Conservation (phyloP, 2,888 invertebrate species). For the Synergus gifuensis region DNA sequence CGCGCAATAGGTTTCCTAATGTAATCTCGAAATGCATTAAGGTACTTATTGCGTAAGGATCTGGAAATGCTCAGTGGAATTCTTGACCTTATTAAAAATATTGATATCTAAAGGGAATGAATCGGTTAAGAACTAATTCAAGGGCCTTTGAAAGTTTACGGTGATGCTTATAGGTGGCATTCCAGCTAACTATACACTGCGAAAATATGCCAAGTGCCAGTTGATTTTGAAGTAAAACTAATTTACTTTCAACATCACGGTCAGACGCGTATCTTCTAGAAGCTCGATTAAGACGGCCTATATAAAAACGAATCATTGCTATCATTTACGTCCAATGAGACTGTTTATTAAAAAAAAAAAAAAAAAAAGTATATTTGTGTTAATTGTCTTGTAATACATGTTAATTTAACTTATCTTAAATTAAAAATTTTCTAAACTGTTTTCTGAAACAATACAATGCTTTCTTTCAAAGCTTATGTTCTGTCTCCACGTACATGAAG, state of each 20-base stretch:
- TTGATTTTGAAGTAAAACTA: constrained; percentile 14
- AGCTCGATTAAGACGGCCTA: constrained; percentile 7
- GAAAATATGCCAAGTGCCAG: constrained; percentile 3
- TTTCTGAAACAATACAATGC: constrained; percentile 13
- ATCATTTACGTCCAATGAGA: background rate
- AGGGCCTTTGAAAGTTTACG: constrained; percentile 13
- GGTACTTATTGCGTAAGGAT: background rate
- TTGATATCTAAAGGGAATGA: constrained; percentile 7
- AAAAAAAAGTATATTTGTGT: constrained; percentile 20
- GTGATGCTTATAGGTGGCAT: background rate
- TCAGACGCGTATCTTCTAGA: background rate
- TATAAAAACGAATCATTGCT: constrained; percentile 13
- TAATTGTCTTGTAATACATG: constrained; percentile 35
- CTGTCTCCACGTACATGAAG: constrained; percentile 25
- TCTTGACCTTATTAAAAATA: constrained; percentile 11
- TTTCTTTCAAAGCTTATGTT: constrained; percentile 23
- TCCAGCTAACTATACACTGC: constrained; percentile 31
- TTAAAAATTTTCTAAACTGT: constrained; percentile 30
- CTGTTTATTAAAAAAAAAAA: background rate
- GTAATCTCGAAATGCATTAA: background rate
- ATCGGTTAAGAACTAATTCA: constrained; percentile 11
- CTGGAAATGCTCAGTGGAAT: background rate
- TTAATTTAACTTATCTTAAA: constrained; percentile 32
- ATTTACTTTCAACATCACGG: constrained; percentile 1
- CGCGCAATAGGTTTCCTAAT: background rate